Percentiles rank a stretch among this genome's conserved stretches.
Evolutionary conservation across 2,888 invertebrate genomes (phyloP).

Genomic region (Thecophora atra): DNA sequence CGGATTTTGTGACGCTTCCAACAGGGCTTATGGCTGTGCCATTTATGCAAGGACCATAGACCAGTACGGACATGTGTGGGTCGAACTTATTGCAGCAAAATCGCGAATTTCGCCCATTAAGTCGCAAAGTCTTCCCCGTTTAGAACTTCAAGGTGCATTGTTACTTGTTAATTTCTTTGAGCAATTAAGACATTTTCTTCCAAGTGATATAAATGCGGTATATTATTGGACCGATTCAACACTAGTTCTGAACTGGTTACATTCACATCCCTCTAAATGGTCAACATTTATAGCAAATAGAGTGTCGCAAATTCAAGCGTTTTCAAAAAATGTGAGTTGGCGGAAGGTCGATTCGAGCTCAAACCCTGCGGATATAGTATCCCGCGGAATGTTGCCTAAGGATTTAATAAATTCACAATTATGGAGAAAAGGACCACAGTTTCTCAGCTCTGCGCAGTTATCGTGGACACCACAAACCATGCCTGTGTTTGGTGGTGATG

Average conservation of each 20-base stretch:
- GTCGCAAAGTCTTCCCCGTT: slow-evolving; percentile 32
- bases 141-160: slow-evolving; percentile 38
- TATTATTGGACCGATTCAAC: slow-evolving; percentile 41
- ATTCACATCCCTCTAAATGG: slow-evolving; percentile 36
- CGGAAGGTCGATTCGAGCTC: slow-evolving; percentile 29
- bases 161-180: slow-evolving; percentile 38
- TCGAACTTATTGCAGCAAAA: slow-evolving; percentile 34
- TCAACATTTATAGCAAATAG: slow-evolving; percentile 40
- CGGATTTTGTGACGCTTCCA: slow-evolving; percentile 39
- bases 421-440: no score
- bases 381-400: no score
- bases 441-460: no score
- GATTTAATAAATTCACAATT: no score
- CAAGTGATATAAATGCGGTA: background rate
- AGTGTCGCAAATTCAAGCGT: slow-evolving; percentile 37
- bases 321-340: slow-evolving; percentile 34
- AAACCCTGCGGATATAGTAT: slow-evolving; percentile 41
- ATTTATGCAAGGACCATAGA: slow-evolving; percentile 32
- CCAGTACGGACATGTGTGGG: slow-evolving; percentile 9
- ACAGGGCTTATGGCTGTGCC: slow-evolving; percentile 35
- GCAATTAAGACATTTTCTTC: slow-evolving; percentile 8
- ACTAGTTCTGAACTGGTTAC: slow-evolving; percentile 35
- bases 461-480: no score
- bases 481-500: no score
- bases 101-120: slow-evolving; percentile 35